Conservation (phyloP, 2,888 invertebrate species). For the Morpho helenor region DNA sequence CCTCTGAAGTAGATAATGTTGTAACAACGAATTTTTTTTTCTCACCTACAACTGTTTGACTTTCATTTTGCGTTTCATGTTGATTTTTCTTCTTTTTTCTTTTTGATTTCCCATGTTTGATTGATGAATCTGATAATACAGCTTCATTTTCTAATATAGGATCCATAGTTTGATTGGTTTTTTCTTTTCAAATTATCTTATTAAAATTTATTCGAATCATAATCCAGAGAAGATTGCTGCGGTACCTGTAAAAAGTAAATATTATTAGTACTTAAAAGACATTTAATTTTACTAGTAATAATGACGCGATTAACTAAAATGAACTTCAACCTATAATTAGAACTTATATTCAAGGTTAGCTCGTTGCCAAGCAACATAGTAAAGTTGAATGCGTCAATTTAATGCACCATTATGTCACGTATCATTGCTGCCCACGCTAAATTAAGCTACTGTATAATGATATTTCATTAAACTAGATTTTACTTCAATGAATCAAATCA, state of each 20-base stretch:
- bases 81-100: constrained; percentile 64
- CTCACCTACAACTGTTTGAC: constrained; percentile 67
- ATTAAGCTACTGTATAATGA: constrained; percentile 3
- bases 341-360: constrained; percentile 27
- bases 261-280: constrained; percentile 16
- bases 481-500: not conserved
- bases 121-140: constrained; percentile 58
- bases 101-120: constrained; percentile 65
- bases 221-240: constrained; percentile 41
- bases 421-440: constrained; percentile 2
- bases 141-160: constrained; percentile 75
- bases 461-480: not conserved
- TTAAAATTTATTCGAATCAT: constrained; percentile 47
- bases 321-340: constrained; percentile 19
- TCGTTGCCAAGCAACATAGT: constrained; percentile 63
- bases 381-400: constrained; percentile 52
- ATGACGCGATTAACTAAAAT: constrained; percentile 1
- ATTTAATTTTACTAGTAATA: not conserved
- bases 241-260: constrained; percentile 56
- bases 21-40: constrained; percentile 68
- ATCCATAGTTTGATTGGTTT: constrained; percentile 52
- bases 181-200: constrained; percentile 43
- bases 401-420: constrained; percentile 40
- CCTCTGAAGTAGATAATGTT: constrained; percentile 55
- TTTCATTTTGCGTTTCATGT: constrained; percentile 48